Evolutionary conservation across 1,140 invertebrate species (phyloP), one percentile per base, ranked within the genome.

Genomic region (Drosophila navojoa): DNA sequence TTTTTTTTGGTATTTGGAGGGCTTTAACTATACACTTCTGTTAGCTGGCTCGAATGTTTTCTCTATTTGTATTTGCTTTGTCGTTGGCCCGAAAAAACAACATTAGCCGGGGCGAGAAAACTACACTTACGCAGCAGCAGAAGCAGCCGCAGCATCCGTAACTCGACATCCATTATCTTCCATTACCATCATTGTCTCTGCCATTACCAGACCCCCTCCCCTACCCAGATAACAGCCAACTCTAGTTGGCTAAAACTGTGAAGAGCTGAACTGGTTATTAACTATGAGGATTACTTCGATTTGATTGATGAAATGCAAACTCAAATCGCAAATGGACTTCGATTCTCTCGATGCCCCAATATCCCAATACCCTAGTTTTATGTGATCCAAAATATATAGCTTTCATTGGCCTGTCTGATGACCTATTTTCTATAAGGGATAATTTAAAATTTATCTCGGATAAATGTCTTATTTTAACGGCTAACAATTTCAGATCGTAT

Each of bases 101-200:
- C 68, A 78, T 79, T 75, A 61, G 67, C 15, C 47, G 57, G 47
- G 73, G 76, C 68, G 82, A 89, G 82, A 85, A 79, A 87, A 89
- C 82, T 87, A 87, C 84, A 89, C 82, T 89, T 87, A 86, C 81
- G 81, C 81, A 64, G 73, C 55, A 44, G 60, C 35, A 71, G 60
- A 29, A 25, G 16, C 35, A 57, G 38, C 11, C 15, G 42, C 42
- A 45, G 38, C 42, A 54, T 47, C 49, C 13, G 54, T 29, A 54
- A 54, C 52, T 69, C 45, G 59, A 63, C 59, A 57, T 66, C 42
- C 84, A 87, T 87, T 87, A 89, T 71, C 84, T 79, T 59, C 59
- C 68, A 87, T 87, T 89, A 79, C 79, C 72, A 76, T 69, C 71
- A 77, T 69, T 74, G 40, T 49, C 35, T 52, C 52, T 45, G 60